A percentile compares a stretch with the other conserved stretches of the same genome.
These are phyloP conservation scores for Auanema freiburgensis DNA, from an alignment of 2,888 invertebrate genomes.

Conservation along the genomic window DNA sequence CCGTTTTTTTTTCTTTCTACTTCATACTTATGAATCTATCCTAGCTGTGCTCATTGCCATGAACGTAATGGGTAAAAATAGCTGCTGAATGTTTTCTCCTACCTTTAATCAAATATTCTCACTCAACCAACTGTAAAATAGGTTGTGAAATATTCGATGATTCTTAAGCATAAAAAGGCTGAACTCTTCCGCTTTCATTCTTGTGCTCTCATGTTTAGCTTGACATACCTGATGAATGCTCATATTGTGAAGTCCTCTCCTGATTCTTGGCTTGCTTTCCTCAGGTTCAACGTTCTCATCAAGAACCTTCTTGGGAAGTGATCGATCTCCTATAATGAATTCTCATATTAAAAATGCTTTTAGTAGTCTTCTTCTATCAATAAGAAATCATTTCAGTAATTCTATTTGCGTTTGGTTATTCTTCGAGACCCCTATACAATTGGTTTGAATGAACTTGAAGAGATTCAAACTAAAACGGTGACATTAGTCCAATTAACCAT, in stretches of 20 bases:
- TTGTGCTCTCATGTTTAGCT: too few species aligned
- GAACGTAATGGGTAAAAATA: too few species aligned
- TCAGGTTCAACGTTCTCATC: conserved; percentile 47
- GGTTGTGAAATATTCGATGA: too few species aligned
- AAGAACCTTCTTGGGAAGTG: conserved; percentile 19
- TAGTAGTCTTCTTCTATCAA: neutral
- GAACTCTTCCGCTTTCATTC: too few species aligned
- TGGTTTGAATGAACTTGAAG: neutral
- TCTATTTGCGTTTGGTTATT: neutral
- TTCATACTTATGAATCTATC: too few species aligned
- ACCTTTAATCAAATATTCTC: too few species aligned
- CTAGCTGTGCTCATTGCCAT: too few species aligned
- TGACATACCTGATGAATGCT: conserved; percentile 53
- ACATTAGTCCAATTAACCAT: neutral
- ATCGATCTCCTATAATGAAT: conserved; percentile 39
- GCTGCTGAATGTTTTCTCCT: too few species aligned
- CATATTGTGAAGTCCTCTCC: conserved; percentile 62
- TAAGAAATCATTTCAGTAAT: neutral
- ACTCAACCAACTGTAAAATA: too few species aligned
- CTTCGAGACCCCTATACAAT: conserved; percentile 4
- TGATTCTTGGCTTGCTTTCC: conserved; percentile 61
- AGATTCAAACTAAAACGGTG: neutral
- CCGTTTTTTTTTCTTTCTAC: too few species aligned
- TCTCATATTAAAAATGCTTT: conserved; percentile 6
- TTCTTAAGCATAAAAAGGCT: too few species aligned